Percentiles rank a stretch among this genome's conserved stretches.
Conservation (phyloP, 2,797 vertebrate species). For the Miopithecus talapoin region DNA sequence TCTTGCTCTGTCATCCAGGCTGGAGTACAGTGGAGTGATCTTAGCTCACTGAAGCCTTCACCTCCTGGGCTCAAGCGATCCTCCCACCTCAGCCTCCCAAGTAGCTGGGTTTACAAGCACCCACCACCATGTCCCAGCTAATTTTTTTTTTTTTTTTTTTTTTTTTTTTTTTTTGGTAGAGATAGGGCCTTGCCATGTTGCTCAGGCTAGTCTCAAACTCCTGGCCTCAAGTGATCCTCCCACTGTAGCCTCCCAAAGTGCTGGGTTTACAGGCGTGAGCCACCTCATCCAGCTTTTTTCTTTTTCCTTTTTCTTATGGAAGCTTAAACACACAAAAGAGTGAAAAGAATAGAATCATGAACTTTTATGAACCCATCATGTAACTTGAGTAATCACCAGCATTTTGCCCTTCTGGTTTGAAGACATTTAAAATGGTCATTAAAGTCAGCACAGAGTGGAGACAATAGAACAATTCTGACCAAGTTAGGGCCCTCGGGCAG, state of each 20-base stretch:
- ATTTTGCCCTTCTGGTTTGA: neutral
- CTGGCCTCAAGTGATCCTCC: neutral
- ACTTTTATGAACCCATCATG: neutral
- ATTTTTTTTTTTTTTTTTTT: too few species aligned
- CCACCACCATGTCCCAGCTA: neutral
- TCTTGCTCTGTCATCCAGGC: neutral
- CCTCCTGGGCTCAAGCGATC: neutral
- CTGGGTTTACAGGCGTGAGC: neutral
- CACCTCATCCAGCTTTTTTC: neutral
- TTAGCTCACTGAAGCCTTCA: neutral
- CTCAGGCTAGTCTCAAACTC: neutral
- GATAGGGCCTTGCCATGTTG: neutral
- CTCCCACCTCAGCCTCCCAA: neutral
- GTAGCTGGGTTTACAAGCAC: too few species aligned
- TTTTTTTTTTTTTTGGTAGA: too few species aligned
- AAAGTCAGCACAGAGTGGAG: neutral
- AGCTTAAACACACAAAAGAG: neutral
- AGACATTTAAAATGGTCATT: neutral
- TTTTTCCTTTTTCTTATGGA: neutral
- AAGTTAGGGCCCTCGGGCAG: accelerated
- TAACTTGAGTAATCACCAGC: neutral
- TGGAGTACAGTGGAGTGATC: neutral
- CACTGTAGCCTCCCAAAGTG: neutral
- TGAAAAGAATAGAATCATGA: neutral
- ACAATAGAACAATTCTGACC: neutral